A percentile compares a stretch with the other conserved stretches of the same genome.
Conservation (phyloP, 2,888 invertebrate genomes). For the Cheilosia vernalis region DNA sequence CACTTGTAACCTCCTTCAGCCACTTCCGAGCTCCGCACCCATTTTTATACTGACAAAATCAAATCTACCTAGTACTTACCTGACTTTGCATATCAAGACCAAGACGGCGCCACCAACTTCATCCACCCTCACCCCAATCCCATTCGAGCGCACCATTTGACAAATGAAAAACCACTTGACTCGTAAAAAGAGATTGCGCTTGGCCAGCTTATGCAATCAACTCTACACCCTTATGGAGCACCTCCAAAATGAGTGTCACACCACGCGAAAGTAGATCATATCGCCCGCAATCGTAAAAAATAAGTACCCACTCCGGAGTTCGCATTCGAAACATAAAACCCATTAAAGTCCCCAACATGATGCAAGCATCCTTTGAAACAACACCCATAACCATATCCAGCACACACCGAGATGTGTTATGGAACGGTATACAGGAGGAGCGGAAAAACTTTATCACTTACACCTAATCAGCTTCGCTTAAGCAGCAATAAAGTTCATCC, state of each 20-base stretch:
- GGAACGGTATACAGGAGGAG: background rate
- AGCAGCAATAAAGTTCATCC: constrained; percentile 72
- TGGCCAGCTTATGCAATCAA: constrained; percentile 17
- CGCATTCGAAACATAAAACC: constrained; percentile 39
- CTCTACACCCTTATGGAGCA: constrained; percentile 1
- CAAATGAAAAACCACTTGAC: too few species aligned
- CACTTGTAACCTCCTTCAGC: too few species aligned
- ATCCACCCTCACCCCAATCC: too few species aligned
- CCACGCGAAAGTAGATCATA: constrained; percentile 52
- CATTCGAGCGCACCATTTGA: too few species aligned
- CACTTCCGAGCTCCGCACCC: too few species aligned
- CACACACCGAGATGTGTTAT: background rate
- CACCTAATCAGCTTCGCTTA: constrained; percentile 70
- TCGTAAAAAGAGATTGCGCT: background rate
- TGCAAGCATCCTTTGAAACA: constrained; percentile 1
- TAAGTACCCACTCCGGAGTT: constrained; percentile 49
- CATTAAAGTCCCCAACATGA: constrained; percentile 39
- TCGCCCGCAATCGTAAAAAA: constrained; percentile 41
- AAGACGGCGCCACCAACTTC: too few species aligned
- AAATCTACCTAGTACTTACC: too few species aligned
- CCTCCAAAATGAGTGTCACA: constrained; percentile 14
- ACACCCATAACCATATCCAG: background rate
- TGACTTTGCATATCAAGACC: too few species aligned
- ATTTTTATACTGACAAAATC: too few species aligned
- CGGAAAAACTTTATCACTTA: constrained; percentile 66